Percentiles rank a stretch among this genome's conserved stretches.
Conservation (phyloP, 2,888 invertebrate species). For the Hermodice carunculata region DNA sequence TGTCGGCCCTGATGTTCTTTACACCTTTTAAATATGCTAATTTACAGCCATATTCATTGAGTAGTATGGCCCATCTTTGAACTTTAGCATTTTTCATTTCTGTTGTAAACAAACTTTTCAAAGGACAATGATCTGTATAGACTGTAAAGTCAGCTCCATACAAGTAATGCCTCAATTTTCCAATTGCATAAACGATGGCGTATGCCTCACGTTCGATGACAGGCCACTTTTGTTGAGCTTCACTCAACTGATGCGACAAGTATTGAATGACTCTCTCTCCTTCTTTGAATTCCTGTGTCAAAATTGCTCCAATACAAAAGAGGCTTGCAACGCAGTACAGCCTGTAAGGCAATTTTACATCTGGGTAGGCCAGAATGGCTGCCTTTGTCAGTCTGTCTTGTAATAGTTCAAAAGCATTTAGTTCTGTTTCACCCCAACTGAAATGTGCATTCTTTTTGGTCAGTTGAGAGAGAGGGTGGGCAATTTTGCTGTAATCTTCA, state of each 20-base stretch:
- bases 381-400: no score
- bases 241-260: not conserved
- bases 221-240: not conserved
- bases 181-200: conserved; percentile 1
- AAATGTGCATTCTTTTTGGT: no score
- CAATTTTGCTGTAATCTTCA: no score
- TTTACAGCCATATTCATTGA: not conserved
- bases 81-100: not conserved
- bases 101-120: not conserved
- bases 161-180: conserved; percentile 7
- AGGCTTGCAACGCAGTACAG: no score
- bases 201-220: not conserved
- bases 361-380: no score
- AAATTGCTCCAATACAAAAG: not conserved
- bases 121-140: not conserved
- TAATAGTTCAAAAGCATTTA: no score
- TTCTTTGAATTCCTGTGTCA: not conserved
- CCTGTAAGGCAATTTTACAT: no score
- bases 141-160: not conserved
- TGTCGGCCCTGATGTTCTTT: not conserved
- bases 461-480: no score
- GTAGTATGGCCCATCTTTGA: conserved; percentile 2
- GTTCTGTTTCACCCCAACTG: no score
- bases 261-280: conserved; percentile 1
- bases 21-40: not conserved